phyloP scores from a whole-genome alignment of 2,797 vertebrate species.

The Sebastes dallii region DNA sequence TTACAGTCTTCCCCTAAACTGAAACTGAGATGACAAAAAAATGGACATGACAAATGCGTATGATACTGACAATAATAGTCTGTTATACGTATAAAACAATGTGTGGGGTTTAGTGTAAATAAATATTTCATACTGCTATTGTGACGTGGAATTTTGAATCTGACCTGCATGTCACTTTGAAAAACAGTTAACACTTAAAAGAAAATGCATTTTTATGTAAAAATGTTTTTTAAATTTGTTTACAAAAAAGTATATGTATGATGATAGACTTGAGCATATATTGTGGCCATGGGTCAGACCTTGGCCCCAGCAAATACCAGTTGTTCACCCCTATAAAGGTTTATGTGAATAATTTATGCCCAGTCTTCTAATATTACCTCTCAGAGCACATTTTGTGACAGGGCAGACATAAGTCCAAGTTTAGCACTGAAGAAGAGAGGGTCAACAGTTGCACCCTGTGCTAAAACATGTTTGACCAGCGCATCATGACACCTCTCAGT shows the following conservation, averaged over 20 bases:
- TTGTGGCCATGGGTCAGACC: neutral
- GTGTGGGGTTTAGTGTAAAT: constrained; percentile 65
- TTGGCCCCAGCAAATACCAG: constrained; percentile 1
- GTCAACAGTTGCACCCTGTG: constrained; percentile 37
- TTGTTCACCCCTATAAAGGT: constrained; percentile 40
- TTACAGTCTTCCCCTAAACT: neutral
- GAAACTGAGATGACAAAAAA: neutral
- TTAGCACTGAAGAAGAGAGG: constrained; percentile 60
- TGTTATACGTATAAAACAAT: neutral
- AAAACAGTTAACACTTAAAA: neutral
- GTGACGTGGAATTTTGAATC: constrained; percentile 9
- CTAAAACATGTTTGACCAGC: constrained; percentile 34
- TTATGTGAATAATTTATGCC: constrained; percentile 71
- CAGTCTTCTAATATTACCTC: constrained; percentile 63
- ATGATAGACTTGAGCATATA: neutral
- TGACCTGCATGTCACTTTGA: neutral
- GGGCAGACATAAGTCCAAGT: constrained; percentile 52
- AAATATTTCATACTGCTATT: constrained; percentile 49
- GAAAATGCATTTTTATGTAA: neutral
- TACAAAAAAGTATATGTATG: neutral
- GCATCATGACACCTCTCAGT: constrained; percentile 50
- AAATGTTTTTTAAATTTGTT: neutral
- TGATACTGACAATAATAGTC: neutral
- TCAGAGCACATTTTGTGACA: constrained; percentile 31
- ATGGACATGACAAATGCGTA: neutral